Conservation (phyloP, 2,797 vertebrate genomes). For the Anisognathus igniventris region DNA sequence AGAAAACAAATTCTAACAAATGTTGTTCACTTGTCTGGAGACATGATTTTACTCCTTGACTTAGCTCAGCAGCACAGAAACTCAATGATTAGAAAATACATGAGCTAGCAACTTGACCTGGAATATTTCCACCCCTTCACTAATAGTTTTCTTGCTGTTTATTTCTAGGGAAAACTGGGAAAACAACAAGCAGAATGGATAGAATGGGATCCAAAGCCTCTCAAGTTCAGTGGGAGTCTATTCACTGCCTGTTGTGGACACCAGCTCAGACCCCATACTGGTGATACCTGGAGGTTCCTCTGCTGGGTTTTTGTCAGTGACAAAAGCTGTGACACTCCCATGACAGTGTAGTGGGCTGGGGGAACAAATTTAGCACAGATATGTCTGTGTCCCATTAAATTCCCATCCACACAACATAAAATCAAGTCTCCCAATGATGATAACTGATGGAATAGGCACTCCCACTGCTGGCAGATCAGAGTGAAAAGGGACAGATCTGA, state of each 20-base stretch:
- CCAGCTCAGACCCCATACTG: neutral
- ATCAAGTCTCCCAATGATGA: neutral
- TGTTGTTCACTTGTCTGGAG: constrained; percentile 48
- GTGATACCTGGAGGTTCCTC: neutral
- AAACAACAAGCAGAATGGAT: neutral
- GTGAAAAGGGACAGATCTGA: neutral
- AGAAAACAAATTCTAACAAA: constrained; percentile 34
- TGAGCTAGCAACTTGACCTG: neutral
- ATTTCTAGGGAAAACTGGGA: neutral
- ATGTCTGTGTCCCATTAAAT: neutral
- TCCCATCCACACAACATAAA: neutral
- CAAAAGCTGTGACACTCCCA: neutral
- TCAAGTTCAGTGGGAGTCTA: neutral
- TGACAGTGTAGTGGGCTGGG: neutral
- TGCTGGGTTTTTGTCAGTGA: neutral
- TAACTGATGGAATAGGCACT: neutral
- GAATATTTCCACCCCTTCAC: neutral
- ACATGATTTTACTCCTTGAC: constrained; percentile 1
- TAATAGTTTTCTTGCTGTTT: neutral
- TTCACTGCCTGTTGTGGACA: neutral
- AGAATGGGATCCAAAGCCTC: neutral
- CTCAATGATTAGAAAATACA: neutral
- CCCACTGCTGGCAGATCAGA: neutral
- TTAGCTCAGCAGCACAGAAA: neutral
- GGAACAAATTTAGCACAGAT: neutral